Evolutionary conservation across 2,888 invertebrate species (phyloP), one percentile per base, ranked within the genome.

Genomic region (Helicoverpa assulta): DNA sequence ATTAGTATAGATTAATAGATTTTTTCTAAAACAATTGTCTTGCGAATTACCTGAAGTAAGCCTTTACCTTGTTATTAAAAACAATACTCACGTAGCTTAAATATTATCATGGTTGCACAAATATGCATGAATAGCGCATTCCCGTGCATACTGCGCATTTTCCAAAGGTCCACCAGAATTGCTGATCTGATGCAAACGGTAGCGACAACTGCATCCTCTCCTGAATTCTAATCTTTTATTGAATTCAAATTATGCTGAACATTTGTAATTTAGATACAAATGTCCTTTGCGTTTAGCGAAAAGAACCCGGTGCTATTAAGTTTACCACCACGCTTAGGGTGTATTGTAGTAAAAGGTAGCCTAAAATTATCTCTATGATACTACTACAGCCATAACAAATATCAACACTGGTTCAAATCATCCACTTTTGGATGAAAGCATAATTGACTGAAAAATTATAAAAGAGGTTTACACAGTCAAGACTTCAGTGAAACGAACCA

Each of bases 151-250:
- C 8, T 47, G 19, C n/a, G 50, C 64, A 55, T 19, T 50, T 47
- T 47, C 18, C 52, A 56, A 51, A 58, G 43, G 29, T 62, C 43
- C 19, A 37, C 16, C 26, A 29, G 29, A 21, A 29, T 19, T n/a
- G 29, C 52, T 77, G 67, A 74, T 64, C 60, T 18, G 56, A 75
- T 64, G 60, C 63, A 77, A 77, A 75, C 69, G 57, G 51, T 47
- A 37, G 18, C 40, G 19, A 51, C 51, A 50, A 67, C 63, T 64
- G 51, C 54, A 37, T 8, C 37, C 65, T 47, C 37, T 53, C 54
- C 14, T 61, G 68, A 43, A 65, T 68, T 59, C 18, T 33, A 33
- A 55, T 67, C 37, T 57, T 60, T 54, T 21, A 21, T 21, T 21
- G 21, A 21, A 21, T 21, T 21, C 51, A 58, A 68, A 73, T 65